phyloP scores from a whole-genome alignment of 2,888 invertebrate genomes.

The Ametastegia equiseti region DNA sequence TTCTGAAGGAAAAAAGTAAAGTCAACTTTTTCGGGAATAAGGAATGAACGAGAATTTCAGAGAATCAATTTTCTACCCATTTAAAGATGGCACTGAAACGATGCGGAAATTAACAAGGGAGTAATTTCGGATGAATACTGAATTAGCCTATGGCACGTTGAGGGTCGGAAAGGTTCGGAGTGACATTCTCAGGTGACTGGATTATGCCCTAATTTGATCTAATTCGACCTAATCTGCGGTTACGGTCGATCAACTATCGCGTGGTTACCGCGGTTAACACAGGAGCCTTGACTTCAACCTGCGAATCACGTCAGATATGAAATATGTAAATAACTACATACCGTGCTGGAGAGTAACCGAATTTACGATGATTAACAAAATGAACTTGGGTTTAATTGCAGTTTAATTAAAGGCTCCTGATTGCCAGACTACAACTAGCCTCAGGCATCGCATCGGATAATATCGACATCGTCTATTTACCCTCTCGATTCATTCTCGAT shows the following conservation, averaged over 20 bases:
- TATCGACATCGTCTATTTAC: not conserved
- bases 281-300: not conserved
- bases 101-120: not conserved
- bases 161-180: constrained; percentile 32
- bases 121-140: constrained; percentile 11
- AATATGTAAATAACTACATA: constrained; percentile 32
- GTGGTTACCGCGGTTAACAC: not conserved
- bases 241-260: constrained; percentile 34
- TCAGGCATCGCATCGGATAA: not conserved
- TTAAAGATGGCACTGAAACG: not conserved
- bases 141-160: not conserved
- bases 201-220: constrained; percentile 39
- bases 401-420: constrained; percentile 8
- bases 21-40: not conserved
- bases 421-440: not conserved
- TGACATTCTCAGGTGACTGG: constrained; percentile 28
- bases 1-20: not conserved
- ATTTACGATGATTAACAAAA: not conserved
- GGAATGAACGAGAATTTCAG: no score
- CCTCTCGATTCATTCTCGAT: not conserved
- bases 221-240: constrained; percentile 24
- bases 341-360: not conserved
- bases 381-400: constrained; percentile 22
- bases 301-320: constrained; percentile 25
- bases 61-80: not conserved